Conservation (phyloP, 2,888 invertebrate species). For the Drosophila kuntzei region DNA sequence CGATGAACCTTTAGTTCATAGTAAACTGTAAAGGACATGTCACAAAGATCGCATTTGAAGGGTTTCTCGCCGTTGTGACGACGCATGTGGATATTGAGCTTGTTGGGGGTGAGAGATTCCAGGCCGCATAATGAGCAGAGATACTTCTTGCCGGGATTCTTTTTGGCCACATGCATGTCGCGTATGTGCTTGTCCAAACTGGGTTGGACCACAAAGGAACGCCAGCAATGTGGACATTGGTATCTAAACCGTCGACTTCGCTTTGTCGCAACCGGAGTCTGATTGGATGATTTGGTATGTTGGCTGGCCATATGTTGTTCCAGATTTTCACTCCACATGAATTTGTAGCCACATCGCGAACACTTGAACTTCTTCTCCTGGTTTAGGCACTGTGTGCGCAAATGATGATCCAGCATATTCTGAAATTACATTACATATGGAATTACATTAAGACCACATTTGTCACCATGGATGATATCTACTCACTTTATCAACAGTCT, state of each 20-base stretch:
- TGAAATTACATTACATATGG: slow-evolving; percentile 19
- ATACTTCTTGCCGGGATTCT: slow-evolving; percentile 70
- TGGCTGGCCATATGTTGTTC: slow-evolving; percentile 70
- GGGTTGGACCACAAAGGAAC: slow-evolving; percentile 78
- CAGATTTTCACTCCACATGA: slow-evolving; percentile 84
- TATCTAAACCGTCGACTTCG: slow-evolving; percentile 79
- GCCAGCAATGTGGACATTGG: slow-evolving; percentile 89
- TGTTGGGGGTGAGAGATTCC: slow-evolving; percentile 87
- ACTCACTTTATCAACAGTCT: slow-evolving; percentile 86
- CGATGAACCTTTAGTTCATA: slow-evolving; percentile 88
- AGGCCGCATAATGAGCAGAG: slow-evolving; percentile 87
- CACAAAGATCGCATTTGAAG: slow-evolving; percentile 88
- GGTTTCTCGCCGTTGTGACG: slow-evolving; percentile 89
- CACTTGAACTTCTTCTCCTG: slow-evolving; percentile 79
- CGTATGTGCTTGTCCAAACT: slow-evolving; percentile 73
- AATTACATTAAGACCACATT: neutral
- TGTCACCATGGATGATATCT: no score
- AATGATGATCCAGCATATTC: slow-evolving; percentile 86
- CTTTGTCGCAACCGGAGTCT: slow-evolving; percentile 84
- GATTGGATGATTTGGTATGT: slow-evolving; percentile 72
- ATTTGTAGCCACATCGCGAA: slow-evolving; percentile 80
- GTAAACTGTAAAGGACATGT: slow-evolving; percentile 88
- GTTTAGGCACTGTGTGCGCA: slow-evolving; percentile 85
- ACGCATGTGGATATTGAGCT: slow-evolving; percentile 89
- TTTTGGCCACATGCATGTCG: slow-evolving; percentile 70